These are phyloP conservation scores for Babylonia areolata DNA, from an alignment of 1,140 invertebrate genomes.

Conservation along the genomic window DNA sequence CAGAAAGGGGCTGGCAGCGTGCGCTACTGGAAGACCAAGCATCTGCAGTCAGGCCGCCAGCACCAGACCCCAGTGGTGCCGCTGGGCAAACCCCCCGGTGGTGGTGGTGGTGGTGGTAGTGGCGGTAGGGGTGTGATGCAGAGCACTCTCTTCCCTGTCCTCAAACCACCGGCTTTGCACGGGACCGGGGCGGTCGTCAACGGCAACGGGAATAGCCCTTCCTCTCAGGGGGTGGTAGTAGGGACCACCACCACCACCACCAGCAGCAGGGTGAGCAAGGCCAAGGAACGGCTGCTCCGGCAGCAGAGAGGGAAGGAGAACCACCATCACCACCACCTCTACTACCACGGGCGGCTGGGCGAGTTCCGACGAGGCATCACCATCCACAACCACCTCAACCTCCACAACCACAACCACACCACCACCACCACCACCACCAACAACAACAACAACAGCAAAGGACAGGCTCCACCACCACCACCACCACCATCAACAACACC, in stretches of 20 bases:
- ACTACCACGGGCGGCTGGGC: too few species aligned
- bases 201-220: background rate
- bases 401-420: too few species aligned
- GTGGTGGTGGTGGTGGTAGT: background rate
- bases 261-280: background rate
- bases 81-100: background rate
- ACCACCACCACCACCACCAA: too few species aligned
- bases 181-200: background rate
- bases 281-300: background rate
- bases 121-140: background rate
- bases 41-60: background rate
- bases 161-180: background rate
- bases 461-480: background rate
- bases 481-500: too few species aligned
- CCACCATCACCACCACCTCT: too few species aligned
- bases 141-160: background rate
- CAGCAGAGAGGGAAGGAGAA: conserved; percentile 5
- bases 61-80: background rate
- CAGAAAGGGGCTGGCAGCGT: conserved; percentile 7
- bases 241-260: too few species aligned
- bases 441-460: background rate
- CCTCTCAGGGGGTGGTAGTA: background rate
- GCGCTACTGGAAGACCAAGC: conserved; percentile 35
- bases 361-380: background rate
- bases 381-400: background rate